Base-by-base conservation (phyloP, 2,797 vertebrate genomes). In the Trachurus trachurus region DNA sequence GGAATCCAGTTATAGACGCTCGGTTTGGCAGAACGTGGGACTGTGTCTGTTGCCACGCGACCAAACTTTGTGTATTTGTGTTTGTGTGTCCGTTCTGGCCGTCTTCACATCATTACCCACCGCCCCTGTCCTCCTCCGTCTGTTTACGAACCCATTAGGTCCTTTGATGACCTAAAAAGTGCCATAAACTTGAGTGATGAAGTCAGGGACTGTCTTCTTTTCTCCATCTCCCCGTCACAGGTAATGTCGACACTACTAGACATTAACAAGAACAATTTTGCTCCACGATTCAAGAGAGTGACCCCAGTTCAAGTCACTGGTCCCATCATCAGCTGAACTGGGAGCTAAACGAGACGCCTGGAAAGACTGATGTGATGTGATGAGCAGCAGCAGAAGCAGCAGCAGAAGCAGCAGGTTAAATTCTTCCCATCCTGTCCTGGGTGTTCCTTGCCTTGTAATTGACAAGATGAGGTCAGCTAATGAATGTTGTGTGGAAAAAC, bases 371-470 rank as follows among this genome's bases (percentile, higher is more conserved):
- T 57, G 58, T 59, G 45, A 71, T 57, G 58, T 59, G 45, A 37
- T 37, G 34, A 8, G 31, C 31, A 34, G 31, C 31, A 34, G 31
- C 31, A 31, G 31, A 2, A 31, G 34, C 34, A 37, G 34, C 34
- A 37, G 34, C 34, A 37, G 34, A 45, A 40, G 40, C 17, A 39
- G 5, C 56, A 26, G 58, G 70, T 80, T 78, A 54, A 57, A 12
- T 61, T 39, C 13, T 67, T 71, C 57, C 73, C 45, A 45, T 56
- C 52, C 66, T 71, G 45, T 56, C 49, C 66, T 71, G 71, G 69
- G 50, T 74, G 72, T 65, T 69, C 72, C 65, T 71, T 78, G 49
- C 84, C 83, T 82, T 90, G 71, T 90, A 86, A 89, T 88, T 89
- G 68, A 70, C 73, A 65, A 13, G n/a, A 83, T 88, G 83, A 87